Percentiles rank a stretch among this genome's conserved stretches.
phyloP scores from a whole-genome alignment of 2,888 invertebrate genomes.

The Horisme vitalbata region DNA sequence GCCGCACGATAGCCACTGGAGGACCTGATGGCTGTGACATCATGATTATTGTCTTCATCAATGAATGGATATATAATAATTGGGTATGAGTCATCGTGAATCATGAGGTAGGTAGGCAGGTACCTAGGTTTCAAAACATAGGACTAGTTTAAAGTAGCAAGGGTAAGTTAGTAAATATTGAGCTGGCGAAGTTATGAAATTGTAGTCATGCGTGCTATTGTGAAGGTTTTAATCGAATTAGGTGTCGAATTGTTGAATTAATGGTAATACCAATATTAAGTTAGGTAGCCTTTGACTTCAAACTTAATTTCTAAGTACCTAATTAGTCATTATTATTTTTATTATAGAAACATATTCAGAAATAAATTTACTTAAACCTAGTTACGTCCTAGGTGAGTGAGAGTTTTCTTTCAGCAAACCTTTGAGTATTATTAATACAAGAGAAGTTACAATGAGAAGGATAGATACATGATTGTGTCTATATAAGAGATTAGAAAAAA shows the following conservation, averaged over 20 bases:
- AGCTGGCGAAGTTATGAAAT: slow-evolving; percentile 10
- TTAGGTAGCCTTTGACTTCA: too few relatives aligned
- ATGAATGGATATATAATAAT: background rate
- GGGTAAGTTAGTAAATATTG: slow-evolving; percentile 21
- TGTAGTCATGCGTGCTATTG: slow-evolving; percentile 8
- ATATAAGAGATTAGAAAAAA: too few relatives aligned
- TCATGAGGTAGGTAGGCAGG: background rate
- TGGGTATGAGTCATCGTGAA: slow-evolving; percentile 3
- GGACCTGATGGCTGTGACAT: slow-evolving; percentile 11
- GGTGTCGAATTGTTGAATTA: background rate
- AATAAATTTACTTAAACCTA: too few relatives aligned
- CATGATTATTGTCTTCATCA: slow-evolving; percentile 6
- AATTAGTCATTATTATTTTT: too few relatives aligned
- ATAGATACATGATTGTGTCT: too few relatives aligned
- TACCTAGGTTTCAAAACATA: slow-evolving; percentile 14
- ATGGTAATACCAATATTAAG: too few relatives aligned
- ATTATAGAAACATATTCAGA: too few relatives aligned
- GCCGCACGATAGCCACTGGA: slow-evolving; percentile 5
- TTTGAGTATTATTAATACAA: too few relatives aligned
- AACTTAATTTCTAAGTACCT: too few relatives aligned
- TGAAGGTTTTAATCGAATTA: background rate
- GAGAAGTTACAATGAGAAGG: too few relatives aligned
- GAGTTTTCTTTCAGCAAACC: too few relatives aligned
- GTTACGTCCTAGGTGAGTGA: too few relatives aligned
- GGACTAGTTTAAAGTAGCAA: slow-evolving; percentile 10